phyloP scores from a whole-genome alignment of 2,888 invertebrate species.

The Polyommatus icarus region DNA sequence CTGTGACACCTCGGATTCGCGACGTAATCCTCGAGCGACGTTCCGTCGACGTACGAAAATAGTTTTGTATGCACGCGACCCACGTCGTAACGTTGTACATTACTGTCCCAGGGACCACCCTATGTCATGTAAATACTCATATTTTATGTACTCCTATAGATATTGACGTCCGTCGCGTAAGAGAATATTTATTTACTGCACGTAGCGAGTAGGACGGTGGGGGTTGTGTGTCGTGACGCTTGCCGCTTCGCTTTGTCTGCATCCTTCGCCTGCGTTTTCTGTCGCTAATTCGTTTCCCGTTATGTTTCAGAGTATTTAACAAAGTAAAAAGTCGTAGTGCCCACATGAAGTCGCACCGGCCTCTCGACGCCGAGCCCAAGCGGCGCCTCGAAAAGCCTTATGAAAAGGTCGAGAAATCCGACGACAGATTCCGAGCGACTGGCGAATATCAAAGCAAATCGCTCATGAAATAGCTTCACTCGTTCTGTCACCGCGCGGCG shows the following conservation, averaged over 20 bases:
- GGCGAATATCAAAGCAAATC: conserved; percentile 68
- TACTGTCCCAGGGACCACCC: conserved; percentile 46
- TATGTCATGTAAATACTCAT: conserved; percentile 64
- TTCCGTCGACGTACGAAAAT: conserved; percentile 32
- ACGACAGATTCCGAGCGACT: conserved; percentile 70
- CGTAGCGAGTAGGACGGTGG: conserved; percentile 54
- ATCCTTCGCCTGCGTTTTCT: conserved; percentile 40
- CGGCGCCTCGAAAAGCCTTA: conserved; percentile 82
- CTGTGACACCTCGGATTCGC: conserved; percentile 44
- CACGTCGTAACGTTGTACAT: conserved; percentile 27
- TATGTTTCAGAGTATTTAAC: conserved; percentile 93
- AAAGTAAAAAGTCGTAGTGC: conserved; percentile 99
- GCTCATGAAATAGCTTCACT: conserved; percentile 62
- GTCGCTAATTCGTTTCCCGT: conserved; percentile 67
- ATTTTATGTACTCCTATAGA: conserved; percentile 54
- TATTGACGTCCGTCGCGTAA: conserved; percentile 63
- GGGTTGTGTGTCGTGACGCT: conserved; percentile 56
- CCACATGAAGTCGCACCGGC: conserved; percentile 99
- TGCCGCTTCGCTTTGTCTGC: conserved; percentile 40
- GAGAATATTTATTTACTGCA: conserved; percentile 57
- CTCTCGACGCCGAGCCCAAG: conserved; percentile 90
- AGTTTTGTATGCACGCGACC: conserved; percentile 22
- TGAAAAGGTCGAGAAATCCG: conserved; percentile 78
- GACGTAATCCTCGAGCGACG: conserved; percentile 39
- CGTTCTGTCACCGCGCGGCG: conserved; percentile 48